phyloP scores from a whole-genome alignment of 2,113 vertebrate genomes.

The Myotis yumanensis region DNA sequence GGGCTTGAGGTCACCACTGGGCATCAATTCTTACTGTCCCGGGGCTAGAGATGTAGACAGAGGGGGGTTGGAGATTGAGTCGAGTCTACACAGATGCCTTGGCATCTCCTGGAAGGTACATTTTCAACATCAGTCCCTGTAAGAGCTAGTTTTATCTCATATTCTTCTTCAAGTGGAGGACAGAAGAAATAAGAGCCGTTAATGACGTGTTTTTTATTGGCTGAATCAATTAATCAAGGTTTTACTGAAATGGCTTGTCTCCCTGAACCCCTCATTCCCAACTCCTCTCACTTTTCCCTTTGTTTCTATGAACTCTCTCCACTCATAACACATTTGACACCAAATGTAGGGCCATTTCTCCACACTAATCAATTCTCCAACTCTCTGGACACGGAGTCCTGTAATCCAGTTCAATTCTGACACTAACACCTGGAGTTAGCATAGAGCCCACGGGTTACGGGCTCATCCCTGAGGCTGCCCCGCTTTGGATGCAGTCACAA shows the following conservation, averaged over 20 bases:
- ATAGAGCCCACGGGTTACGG: neutral
- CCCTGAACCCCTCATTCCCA: neutral
- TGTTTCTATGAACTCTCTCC: neutral
- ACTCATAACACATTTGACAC: neutral
- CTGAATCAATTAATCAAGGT: neutral
- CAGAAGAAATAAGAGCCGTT: neutral
- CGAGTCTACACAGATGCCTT: neutral
- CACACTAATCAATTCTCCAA: neutral
- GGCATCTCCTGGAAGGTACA: neutral
- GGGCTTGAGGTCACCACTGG: neutral
- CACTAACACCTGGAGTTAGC: neutral
- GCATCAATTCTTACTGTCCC: neutral
- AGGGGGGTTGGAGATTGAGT: rapidly evolving
- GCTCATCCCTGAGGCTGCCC: neutral
- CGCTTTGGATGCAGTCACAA: neutral
- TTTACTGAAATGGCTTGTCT: neutral
- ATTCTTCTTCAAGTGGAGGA: neutral
- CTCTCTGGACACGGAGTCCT: neutral
- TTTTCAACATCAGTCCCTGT: neutral
- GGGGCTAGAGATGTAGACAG: neutral
- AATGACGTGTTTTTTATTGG: neutral
- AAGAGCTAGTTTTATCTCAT: neutral
- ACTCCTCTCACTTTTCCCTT: neutral
- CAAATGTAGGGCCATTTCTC: neutral
- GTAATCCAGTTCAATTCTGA: neutral